These are phyloP conservation scores for Porphyrio hochstetteri DNA, from an alignment of 2,113 vertebrate species.

Conservation along the genomic window DNA sequence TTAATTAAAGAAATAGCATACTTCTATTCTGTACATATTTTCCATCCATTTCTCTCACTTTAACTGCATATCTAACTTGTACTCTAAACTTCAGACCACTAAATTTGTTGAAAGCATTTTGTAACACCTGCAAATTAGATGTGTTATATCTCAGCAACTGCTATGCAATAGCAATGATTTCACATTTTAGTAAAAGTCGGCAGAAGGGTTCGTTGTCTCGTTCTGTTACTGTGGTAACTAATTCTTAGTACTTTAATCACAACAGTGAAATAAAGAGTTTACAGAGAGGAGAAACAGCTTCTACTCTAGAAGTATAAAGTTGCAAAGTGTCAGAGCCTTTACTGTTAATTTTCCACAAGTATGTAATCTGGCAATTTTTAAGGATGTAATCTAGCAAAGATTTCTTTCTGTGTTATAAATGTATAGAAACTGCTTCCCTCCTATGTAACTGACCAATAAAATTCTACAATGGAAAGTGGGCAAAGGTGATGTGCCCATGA, in stretches of 20 bases:
- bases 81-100: neutral
- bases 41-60: neutral
- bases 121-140: neutral
- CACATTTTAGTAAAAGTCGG: neutral
- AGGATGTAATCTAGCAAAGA: neutral
- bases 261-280: neutral
- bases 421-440: neutral
- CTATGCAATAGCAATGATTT: neutral
- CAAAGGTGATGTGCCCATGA: neutral
- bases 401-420: neutral
- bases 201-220: neutral
- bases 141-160: neutral
- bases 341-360: neutral
- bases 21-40: neutral
- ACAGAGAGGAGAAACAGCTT: neutral
- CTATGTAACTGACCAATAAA: neutral
- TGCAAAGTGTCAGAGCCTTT: neutral
- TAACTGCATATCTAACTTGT: neutral
- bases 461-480: neutral
- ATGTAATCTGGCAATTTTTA: neutral
- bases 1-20: neutral
- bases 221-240: neutral
- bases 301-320: neutral
- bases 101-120: conserved; percentile 7
- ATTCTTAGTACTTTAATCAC: neutral